Evolutionary conservation across 2,888 invertebrate species (phyloP).

Genomic region (Cordylochernes scorpioides): DNA sequence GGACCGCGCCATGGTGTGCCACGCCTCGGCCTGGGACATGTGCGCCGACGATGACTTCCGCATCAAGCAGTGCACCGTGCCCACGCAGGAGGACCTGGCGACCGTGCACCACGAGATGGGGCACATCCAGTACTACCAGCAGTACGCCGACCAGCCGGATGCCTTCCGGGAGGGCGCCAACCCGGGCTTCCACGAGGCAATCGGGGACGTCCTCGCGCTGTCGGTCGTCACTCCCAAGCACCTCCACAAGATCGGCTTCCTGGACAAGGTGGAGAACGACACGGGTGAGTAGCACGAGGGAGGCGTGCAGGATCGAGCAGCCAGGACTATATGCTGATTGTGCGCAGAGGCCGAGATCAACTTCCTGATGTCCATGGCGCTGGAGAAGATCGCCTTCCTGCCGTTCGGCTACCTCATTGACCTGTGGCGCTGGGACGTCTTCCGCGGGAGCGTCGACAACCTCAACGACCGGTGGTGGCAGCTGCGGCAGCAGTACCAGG

Average conservation of each 20-base stretch:
- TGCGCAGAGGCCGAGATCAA: no score
- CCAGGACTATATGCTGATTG: no score
- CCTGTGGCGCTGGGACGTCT: no score
- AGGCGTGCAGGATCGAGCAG: no score
- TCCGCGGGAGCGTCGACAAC: no score
- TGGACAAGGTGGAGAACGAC: slow-evolving; percentile 32
- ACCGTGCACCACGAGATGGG: slow-evolving; percentile 69
- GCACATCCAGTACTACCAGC: slow-evolving; percentile 44
- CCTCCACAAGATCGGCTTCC: slow-evolving; percentile 33
- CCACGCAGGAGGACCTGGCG: slow-evolving; percentile 55
- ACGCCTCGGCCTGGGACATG: slow-evolving; percentile 73
- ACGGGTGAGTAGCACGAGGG: no score
- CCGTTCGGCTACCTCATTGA: no score
- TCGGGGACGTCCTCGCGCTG: slow-evolving; percentile 41
- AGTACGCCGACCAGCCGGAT: slow-evolving; percentile 41
- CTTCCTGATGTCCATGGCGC: no score
- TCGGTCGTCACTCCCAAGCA: slow-evolving; percentile 36
- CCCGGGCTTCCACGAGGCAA: slow-evolving; percentile 42
- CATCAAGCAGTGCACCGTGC: slow-evolving; percentile 62
- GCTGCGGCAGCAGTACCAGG: no score
- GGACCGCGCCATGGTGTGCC: slow-evolving; percentile 40
- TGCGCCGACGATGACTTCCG: slow-evolving; percentile 51
- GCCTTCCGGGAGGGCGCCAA: slow-evolving; percentile 48
- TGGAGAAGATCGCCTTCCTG: no score
- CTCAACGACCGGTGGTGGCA: no score